Evolutionary conservation across 1,140 invertebrate species (phyloP).

Genomic region (Stegodyphus mimosarum): DNA sequence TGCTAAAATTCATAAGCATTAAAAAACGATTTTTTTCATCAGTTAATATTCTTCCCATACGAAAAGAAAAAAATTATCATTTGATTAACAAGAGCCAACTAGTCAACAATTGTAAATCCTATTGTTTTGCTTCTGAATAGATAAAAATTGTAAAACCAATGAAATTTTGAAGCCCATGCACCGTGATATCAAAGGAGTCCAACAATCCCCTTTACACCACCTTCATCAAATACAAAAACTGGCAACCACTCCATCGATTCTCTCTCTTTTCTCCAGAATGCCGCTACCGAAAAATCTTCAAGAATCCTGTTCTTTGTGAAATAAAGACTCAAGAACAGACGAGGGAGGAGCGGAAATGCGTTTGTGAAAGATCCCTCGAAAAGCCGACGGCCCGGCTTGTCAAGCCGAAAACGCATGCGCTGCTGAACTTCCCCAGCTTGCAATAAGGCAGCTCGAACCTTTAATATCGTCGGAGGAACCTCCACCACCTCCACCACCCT

Average conservation of each 20-base stretch:
- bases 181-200: background rate
- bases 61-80: too few relatives aligned
- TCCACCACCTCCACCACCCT: background rate
- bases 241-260: background rate
- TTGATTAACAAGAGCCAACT: too few relatives aligned
- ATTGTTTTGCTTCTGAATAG: too few relatives aligned
- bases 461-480: conserved; percentile 40
- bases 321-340: background rate
- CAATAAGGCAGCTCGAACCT: conserved; percentile 52
- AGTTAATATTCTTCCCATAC: too few relatives aligned
- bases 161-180: too few relatives aligned
- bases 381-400: conserved; percentile 18
- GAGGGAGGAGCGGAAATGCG: conserved; percentile 21
- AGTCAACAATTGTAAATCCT: too few relatives aligned
- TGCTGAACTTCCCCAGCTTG: conserved; percentile 44
- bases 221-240: background rate
- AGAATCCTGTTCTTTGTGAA: conserved; percentile 5
- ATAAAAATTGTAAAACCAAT: too few relatives aligned
- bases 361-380: conserved; percentile 45
- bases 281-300: conserved; percentile 5
- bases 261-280: background rate
- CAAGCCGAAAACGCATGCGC: conserved; percentile 57
- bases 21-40: too few relatives aligned
- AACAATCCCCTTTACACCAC: background rate
- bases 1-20: too few relatives aligned